phyloP scores from a whole-genome alignment of 2,797 vertebrate species.

The Australoheros facetus region DNA sequence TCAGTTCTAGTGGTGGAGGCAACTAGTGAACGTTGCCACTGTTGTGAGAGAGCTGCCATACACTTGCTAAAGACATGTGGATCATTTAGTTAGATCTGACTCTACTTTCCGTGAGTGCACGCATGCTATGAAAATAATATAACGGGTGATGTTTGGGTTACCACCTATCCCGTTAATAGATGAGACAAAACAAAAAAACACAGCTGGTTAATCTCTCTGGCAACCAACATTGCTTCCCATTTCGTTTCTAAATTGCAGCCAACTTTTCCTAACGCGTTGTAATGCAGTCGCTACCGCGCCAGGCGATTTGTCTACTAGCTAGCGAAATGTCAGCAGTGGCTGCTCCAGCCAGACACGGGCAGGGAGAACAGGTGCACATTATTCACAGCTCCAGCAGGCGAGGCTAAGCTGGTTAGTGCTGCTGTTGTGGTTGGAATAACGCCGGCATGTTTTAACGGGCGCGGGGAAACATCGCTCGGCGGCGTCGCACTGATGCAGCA shows the following conservation, averaged over 20 bases:
- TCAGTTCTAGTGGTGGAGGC: neutral
- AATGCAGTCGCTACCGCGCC: neutral
- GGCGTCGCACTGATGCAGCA: slow-evolving; percentile 7
- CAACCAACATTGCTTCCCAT: neutral
- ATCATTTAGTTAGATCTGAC: neutral
- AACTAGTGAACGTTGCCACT: neutral
- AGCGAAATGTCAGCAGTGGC: slow-evolving; percentile 31
- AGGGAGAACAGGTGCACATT: slow-evolving; percentile 62
- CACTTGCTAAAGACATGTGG: slow-evolving; percentile 1
- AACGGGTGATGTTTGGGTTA: neutral
- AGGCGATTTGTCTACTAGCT: slow-evolving; percentile 16
- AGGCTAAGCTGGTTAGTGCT: slow-evolving; percentile 17
- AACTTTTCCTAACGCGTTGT: neutral
- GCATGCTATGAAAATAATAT: neutral
- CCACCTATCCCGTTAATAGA: neutral
- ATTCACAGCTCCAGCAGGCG: slow-evolving; percentile 32
- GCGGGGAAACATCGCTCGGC: neutral
- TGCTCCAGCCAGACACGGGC: slow-evolving; percentile 6
- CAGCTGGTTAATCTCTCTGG: slow-evolving; percentile 15
- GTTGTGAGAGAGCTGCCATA: slow-evolving; percentile 6
- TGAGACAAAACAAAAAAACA: neutral
- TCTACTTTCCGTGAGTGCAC: neutral
- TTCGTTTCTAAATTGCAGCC: neutral
- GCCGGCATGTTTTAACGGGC: neutral
- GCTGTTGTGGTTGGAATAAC: neutral